phyloP scores from a whole-genome alignment of 2,797 vertebrate species.

The Takifugu ocellatus region DNA sequence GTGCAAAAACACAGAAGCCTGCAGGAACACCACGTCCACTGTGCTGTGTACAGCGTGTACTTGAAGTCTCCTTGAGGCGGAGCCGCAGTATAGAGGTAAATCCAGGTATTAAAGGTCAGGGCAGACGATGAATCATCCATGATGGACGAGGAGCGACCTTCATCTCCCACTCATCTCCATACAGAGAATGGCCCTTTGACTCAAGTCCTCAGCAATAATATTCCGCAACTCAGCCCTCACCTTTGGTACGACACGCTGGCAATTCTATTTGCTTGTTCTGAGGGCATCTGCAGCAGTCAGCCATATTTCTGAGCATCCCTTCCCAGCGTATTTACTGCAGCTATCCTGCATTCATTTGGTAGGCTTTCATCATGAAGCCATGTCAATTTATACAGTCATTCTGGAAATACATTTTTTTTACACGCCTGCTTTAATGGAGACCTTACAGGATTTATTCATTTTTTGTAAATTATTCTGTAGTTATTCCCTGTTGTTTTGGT shows the following conservation, averaged over 20 bases:
- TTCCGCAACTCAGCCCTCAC: constrained; percentile 52
- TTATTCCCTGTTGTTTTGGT: no score
- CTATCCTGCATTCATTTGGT: no score
- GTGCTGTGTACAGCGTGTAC: constrained; percentile 19
- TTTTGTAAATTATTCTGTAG: no score
- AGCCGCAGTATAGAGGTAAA: constrained; percentile 26
- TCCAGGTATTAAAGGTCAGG: constrained; percentile 67
- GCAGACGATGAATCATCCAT: constrained; percentile 66
- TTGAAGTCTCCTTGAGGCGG: constrained; percentile 55
- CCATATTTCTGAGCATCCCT: constrained; percentile 38
- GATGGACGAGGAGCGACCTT: constrained; percentile 69
- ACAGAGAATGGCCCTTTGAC: constrained; percentile 54
- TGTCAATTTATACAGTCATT: no score
- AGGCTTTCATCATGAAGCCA: no score
- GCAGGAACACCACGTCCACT: not conserved
- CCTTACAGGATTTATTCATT: no score
- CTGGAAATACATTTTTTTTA: no score
- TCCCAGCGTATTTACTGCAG: no score
- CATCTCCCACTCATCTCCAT: constrained; percentile 66
- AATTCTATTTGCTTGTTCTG: constrained; percentile 50
- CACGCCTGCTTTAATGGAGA: no score
- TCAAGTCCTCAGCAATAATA: constrained; percentile 46
- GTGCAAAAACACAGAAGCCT: no score
- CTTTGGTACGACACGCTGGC: constrained; percentile 27
- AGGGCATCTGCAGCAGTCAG: constrained; percentile 47